Percentiles rank a stretch among this genome's conserved stretches.
These are phyloP conservation scores for Polypedilum pembai DNA, from an alignment of 1,140 invertebrate genomes.

Conservation along the genomic window DNA sequence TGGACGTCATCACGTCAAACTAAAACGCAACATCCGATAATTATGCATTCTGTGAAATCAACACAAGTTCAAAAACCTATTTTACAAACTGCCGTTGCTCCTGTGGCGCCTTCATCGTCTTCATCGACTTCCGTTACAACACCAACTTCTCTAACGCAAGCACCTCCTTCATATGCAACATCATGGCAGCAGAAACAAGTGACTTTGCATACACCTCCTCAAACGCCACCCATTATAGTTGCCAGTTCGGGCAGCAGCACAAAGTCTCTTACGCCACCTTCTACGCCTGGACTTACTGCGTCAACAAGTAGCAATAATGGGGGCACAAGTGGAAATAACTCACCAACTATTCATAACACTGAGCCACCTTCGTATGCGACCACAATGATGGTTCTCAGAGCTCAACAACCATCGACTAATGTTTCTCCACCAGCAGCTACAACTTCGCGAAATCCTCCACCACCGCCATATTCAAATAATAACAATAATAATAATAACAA, in stretches of 20 bases:
- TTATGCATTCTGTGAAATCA: slow-evolving; percentile 93
- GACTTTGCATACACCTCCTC: slow-evolving; percentile 41
- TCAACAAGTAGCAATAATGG: slow-evolving; percentile 36
- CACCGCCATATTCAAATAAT: slow-evolving; percentile 56
- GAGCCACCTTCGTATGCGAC: slow-evolving; percentile 87
- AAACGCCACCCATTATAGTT: slow-evolving; percentile 34
- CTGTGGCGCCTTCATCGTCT: slow-evolving; percentile 57
- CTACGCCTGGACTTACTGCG: slow-evolving; percentile 46
- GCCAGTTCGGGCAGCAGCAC: slow-evolving; percentile 40
- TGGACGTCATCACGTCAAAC: slow-evolving; percentile 69
- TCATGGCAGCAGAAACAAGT: slow-evolving; percentile 60
- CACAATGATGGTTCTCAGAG: slow-evolving; percentile 76
- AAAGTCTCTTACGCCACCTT: slow-evolving; percentile 50
- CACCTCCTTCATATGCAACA: slow-evolving; percentile 70
- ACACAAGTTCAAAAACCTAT: slow-evolving; percentile 91
- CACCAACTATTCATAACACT: slow-evolving; percentile 62
- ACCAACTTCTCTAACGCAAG: slow-evolving; percentile 45
- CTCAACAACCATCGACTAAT: slow-evolving; percentile 45
- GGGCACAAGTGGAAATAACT: slow-evolving; percentile 31
- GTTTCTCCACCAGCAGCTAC: slow-evolving; percentile 36
- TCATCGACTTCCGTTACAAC: slow-evolving; percentile 32
- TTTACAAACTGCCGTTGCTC: slow-evolving; percentile 85
- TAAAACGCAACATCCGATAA: slow-evolving; percentile 81
- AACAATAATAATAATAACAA: slow-evolving; percentile 34
- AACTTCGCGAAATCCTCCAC: slow-evolving; percentile 56